Base-by-base conservation (phyloP, 2,888 invertebrate genomes). In the Nomada lathburiana region DNA sequence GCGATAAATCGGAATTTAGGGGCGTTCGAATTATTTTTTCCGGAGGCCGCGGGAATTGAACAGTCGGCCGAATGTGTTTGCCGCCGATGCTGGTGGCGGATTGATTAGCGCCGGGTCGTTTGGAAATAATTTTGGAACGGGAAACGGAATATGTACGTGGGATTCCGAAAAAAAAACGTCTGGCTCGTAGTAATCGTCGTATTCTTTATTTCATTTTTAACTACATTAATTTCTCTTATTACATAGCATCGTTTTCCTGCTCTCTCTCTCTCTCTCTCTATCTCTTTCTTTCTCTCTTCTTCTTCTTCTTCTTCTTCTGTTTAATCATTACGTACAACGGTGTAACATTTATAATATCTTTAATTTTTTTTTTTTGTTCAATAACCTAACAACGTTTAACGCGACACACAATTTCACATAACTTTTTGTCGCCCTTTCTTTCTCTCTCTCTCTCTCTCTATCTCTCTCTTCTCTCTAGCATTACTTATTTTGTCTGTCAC, bases 361-460 rank as follows among this genome's bases (percentile, higher is more conserved):
- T 67, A 78, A 87, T 73, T 87, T 36, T 23, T 44, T 53, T 53
- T 23, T 73, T 87, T 36, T 23, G 26, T 53, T 53, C 18, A 11
- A 90, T 90, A 90, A 91, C 89, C 90, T 92, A 92, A 91, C 89
- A 92, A 92, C 90, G 90, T 91, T 90, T 89, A 92, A 92, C 90
- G 89, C 88, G 87, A 89, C 90, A 90, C 86, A 84, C 87, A 84
- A 42, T 69, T 68, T 83, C 75, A 67, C 74, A 52, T 53, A 69
- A 64, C 65, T 42, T 52, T 20, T 29, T 65, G 2, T 55, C n/a
- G 57, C 20, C 23, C 2, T n/a, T 2, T 57, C 9, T 53, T 44
- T 13, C 13, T 73, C 44, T 63, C 55, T 71, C 71, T 7, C 42
- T 3, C 36, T 16, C 67, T 36, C 29, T 3, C 36, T 16, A 53